Percentiles rank a stretch among this genome's conserved stretches.
Evolutionary conservation across 2,113 vertebrate genomes (phyloP).

Genomic region (Pteropus alecto): DNA sequence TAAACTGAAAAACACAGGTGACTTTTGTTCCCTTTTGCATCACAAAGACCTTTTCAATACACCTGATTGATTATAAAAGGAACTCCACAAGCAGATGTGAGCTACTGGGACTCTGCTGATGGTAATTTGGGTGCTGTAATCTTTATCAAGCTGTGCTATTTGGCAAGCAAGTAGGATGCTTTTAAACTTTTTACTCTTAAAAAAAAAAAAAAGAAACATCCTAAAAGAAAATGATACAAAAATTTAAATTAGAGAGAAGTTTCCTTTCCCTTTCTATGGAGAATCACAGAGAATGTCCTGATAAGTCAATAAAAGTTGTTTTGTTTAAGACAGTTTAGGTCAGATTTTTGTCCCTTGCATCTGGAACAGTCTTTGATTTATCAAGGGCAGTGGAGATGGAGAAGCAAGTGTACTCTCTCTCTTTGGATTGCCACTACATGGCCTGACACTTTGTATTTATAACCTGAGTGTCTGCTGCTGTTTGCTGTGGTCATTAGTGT

Average conservation of each 20-base stretch:
- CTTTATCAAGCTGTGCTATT: slow-evolving; percentile 58
- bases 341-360: not conserved
- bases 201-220: not conserved
- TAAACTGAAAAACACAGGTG: slow-evolving; percentile 75
- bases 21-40: slow-evolving; percentile 66
- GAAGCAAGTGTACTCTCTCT: not conserved
- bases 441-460: not conserved
- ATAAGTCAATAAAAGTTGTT: not conserved
- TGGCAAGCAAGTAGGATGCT: slow-evolving; percentile 52
- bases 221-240: slow-evolving; percentile 38
- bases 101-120: slow-evolving; percentile 32
- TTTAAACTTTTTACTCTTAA: slow-evolving; percentile 57
- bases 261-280: not conserved
- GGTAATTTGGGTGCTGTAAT: slow-evolving; percentile 68
- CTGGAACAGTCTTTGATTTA: not conserved
- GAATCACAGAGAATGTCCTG: not conserved
- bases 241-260: slow-evolving; percentile 34
- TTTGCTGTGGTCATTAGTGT: slow-evolving; percentile 12
- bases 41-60: slow-evolving; percentile 69
- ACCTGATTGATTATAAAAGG: slow-evolving; percentile 67
- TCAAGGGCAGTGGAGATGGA: not conserved
- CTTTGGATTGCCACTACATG: not conserved
- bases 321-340: not conserved
- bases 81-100: slow-evolving; percentile 61
- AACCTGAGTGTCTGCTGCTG: not conserved